These are phyloP conservation scores for Apamea anceps DNA, from an alignment of 2,888 invertebrate species.

Conservation along the genomic window DNA sequence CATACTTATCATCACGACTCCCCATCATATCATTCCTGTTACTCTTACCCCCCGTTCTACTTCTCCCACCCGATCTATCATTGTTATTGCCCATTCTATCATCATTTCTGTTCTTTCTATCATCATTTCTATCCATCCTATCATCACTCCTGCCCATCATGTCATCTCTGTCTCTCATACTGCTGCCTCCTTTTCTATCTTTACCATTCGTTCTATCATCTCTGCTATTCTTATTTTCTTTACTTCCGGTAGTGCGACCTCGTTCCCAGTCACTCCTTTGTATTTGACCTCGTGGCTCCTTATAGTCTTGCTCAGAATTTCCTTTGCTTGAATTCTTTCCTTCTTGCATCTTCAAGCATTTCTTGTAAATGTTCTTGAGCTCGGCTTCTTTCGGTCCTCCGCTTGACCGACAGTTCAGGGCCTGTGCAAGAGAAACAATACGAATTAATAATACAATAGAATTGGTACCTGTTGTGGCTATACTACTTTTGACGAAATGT, in stretches of 20 bases:
- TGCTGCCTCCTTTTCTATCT: slow-evolving; percentile 52
- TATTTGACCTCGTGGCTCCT: slow-evolving; percentile 71
- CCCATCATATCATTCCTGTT: slow-evolving; percentile 61
- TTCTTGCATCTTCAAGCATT: slow-evolving; percentile 88
- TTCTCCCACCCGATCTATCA: slow-evolving; percentile 51
- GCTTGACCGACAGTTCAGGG: slow-evolving; percentile 90
- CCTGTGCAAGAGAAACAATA: slow-evolving; percentile 73
- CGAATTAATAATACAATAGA: too few species aligned
- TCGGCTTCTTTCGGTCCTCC: slow-evolving; percentile 91
- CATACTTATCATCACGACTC: slow-evolving; percentile 57
- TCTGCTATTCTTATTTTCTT: slow-evolving; percentile 67
- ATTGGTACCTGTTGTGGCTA: neutral
- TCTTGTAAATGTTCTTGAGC: slow-evolving; percentile 89
- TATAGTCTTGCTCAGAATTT: slow-evolving; percentile 77
- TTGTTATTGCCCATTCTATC: slow-evolving; percentile 55
- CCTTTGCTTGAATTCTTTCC: slow-evolving; percentile 74
- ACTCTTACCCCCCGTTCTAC: slow-evolving; percentile 33
- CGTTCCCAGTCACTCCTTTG: slow-evolving; percentile 74
- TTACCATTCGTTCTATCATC: slow-evolving; percentile 68
- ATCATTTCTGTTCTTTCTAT: slow-evolving; percentile 59
- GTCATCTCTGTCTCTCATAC: slow-evolving; percentile 64
- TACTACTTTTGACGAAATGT: neutral
- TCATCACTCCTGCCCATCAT: slow-evolving; percentile 69
- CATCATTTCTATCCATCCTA: slow-evolving; percentile 62
- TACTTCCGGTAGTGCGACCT: slow-evolving; percentile 64